Conservation (phyloP, 1,140 invertebrate species). For the Tetraneura akinire region DNA sequence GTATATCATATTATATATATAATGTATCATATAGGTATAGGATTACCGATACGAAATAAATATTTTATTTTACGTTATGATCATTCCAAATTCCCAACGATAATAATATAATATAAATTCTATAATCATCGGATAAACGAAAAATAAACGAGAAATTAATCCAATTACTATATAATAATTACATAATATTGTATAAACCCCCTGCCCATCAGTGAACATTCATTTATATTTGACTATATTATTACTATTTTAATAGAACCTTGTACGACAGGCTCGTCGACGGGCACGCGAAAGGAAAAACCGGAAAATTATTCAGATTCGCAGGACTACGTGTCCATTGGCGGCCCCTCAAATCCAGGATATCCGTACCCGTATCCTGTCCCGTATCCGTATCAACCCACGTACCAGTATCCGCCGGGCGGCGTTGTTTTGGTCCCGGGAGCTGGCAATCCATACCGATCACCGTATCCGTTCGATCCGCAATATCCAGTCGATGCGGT, state of each 20-base stretch:
- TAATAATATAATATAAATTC: too few relatives aligned
- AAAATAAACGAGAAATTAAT: too few relatives aligned
- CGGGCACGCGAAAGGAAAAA: constrained; percentile 44
- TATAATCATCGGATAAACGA: too few relatives aligned
- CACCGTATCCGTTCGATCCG: not conserved
- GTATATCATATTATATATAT: too few relatives aligned
- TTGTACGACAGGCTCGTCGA: constrained; percentile 34
- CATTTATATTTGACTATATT: not conserved
- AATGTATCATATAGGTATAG: too few relatives aligned
- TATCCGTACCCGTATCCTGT: constrained; percentile 24
- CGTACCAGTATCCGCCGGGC: not conserved
- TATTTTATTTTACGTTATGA: too few relatives aligned
- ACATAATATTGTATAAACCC: too few relatives aligned
- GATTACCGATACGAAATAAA: too few relatives aligned
- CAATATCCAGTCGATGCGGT: not conserved
- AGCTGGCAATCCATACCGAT: not conserved
- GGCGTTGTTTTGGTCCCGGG: not conserved
- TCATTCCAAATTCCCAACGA: too few relatives aligned
- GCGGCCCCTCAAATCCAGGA: not conserved
- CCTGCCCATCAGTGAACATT: too few relatives aligned
- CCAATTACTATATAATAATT: too few relatives aligned
- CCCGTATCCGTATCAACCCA: constrained; percentile 16
- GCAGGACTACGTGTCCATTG: constrained; percentile 27
- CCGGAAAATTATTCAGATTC: constrained; percentile 19
- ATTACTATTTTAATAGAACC: constrained; percentile 31